A percentile compares a stretch with the other conserved stretches of the same genome.
Evolutionary conservation across 2,113 vertebrate species (phyloP).

Genomic region (Labeo catla): DNA sequence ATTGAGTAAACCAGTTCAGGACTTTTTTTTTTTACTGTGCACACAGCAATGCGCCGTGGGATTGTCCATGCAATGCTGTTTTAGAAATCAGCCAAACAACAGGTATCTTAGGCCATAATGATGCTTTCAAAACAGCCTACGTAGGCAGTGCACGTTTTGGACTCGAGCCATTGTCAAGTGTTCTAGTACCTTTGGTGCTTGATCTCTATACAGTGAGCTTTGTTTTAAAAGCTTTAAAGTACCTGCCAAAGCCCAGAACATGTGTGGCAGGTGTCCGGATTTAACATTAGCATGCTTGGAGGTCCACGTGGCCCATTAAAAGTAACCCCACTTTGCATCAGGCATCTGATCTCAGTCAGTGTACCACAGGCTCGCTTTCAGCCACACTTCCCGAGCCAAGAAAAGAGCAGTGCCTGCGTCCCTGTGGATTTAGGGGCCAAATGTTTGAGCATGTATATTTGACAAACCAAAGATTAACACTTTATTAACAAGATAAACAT

Average conservation of each 20-base stretch:
- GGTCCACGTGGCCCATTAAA: conserved; percentile 64
- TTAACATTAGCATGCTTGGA: conserved; percentile 56
- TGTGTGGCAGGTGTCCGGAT: conserved; percentile 58
- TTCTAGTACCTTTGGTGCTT: conserved; percentile 60
- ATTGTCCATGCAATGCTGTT: background rate
- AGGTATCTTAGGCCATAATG: background rate
- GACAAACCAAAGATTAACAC: conserved; percentile 48
- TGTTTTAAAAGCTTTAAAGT: conserved; percentile 52
- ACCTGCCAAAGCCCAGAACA: conserved; percentile 55
- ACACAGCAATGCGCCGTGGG: background rate
- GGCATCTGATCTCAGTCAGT: conserved; percentile 38
- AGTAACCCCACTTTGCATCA: conserved; percentile 39
- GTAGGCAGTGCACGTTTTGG: background rate
- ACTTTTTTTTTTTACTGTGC: background rate
- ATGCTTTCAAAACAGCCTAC: background rate
- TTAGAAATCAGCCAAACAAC: background rate
- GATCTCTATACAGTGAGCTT: conserved; percentile 40
- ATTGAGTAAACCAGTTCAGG: too few species aligned
- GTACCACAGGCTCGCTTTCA: conserved; percentile 50
- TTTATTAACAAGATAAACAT: conserved; percentile 31
- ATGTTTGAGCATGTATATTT: conserved; percentile 38
- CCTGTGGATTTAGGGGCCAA: conserved; percentile 34
- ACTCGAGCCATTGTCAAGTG: background rate
- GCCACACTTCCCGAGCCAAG: conserved; percentile 25
- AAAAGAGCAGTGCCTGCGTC: conserved; percentile 14